Evolutionary conservation across 2,113 vertebrate species (phyloP).

Genomic region (Perca fluviatilis): DNA sequence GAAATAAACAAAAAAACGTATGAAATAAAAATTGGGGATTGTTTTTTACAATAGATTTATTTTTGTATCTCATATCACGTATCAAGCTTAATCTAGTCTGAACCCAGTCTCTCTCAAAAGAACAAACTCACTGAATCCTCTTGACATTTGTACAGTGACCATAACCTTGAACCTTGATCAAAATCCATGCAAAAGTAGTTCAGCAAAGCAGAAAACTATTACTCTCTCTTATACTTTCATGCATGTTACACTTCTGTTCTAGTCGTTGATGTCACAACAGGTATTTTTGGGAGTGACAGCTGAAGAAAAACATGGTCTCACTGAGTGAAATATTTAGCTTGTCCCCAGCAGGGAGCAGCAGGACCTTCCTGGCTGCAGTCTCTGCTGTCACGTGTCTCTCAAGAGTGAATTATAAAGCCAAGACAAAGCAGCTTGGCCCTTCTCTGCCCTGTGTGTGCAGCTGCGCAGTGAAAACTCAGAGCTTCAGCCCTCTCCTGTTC

Average conservation of each 20-base stretch:
- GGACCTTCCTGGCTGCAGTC: constrained; percentile 38
- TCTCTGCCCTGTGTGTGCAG: constrained; percentile 57
- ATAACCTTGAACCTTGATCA: constrained; percentile 2
- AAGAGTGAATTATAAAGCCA: constrained; percentile 74
- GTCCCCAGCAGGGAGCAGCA: constrained; percentile 59
- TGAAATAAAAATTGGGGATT: too few species aligned
- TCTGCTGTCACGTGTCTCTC: constrained; percentile 58
- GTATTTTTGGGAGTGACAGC: constrained; percentile 1
- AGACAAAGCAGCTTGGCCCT: constrained; percentile 74
- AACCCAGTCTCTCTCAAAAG: constrained; percentile 8
- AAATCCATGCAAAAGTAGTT: constrained; percentile 16
- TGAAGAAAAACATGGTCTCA: constrained; percentile 7
- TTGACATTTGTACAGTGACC: not conserved
- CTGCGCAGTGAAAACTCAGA: constrained; percentile 57
- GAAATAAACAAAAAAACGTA: too few species aligned
- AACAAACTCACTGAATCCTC: not conserved
- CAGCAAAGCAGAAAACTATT: constrained; percentile 9
- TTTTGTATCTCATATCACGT: too few species aligned
- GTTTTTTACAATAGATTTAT: too few species aligned
- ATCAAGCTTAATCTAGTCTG: too few species aligned
- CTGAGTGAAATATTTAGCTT: constrained; percentile 46
- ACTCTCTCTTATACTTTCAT: constrained; percentile 1
- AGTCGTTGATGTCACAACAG: constrained; percentile 4
- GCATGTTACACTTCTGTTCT: not conserved
- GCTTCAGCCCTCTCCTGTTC: constrained; percentile 60